These are phyloP conservation scores for Euglossa dilemma DNA, from an alignment of 1,140 invertebrate species.

Conservation along the genomic window DNA sequence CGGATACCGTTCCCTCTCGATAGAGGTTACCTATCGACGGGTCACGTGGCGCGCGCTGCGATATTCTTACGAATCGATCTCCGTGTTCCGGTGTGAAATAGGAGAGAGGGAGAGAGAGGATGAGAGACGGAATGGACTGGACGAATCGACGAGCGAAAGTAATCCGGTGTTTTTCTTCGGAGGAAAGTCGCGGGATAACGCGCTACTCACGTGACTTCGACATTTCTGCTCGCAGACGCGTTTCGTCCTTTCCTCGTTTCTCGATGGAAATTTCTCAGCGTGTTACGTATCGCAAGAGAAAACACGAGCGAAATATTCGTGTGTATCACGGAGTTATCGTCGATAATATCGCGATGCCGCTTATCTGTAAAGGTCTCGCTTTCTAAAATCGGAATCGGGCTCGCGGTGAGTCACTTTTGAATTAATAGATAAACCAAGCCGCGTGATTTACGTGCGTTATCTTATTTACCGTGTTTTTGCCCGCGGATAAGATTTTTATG, in stretches of 20 bases:
- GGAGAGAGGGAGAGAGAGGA: too few species aligned
- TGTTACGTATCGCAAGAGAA: too few species aligned
- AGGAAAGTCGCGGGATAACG: background rate
- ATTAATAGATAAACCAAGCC: conserved; percentile 20
- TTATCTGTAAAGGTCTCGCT: conserved; percentile 8
- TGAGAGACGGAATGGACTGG: background rate
- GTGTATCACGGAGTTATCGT: background rate
- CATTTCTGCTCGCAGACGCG: background rate
- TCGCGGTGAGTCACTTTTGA: conserved; percentile 11
- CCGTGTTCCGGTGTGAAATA: too few species aligned
- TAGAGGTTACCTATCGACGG: background rate
- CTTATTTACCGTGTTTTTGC: conserved; percentile 24
- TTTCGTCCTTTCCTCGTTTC: background rate
- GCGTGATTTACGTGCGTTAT: conserved; percentile 26
- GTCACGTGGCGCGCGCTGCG: background rate
- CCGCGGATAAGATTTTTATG: conserved; percentile 5
- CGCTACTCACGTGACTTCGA: background rate
- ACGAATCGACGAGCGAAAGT: conserved; percentile 14
- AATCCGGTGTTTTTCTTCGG: background rate
- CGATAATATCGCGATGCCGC: background rate
- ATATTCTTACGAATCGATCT: background rate
- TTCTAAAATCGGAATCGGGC: conserved; percentile 6
- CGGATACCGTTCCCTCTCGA: background rate
- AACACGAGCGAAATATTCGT: too few species aligned
- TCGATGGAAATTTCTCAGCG: background rate